These are phyloP conservation scores for Melitaea cinxia DNA, from an alignment of 1,140 invertebrate genomes.

Conservation along the genomic window DNA sequence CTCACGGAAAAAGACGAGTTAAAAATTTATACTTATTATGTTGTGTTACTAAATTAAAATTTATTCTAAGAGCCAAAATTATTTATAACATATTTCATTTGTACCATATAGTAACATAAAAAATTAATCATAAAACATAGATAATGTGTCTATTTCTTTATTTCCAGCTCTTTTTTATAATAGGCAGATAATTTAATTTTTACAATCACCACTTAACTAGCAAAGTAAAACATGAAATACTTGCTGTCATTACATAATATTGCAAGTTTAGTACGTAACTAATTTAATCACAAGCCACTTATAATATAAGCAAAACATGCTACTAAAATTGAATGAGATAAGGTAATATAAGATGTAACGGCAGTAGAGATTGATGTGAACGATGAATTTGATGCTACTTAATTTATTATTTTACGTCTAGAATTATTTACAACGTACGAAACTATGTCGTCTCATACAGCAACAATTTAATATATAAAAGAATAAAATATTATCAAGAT, in stretches of 20 bases:
- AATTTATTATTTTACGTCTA: constrained; percentile 27
- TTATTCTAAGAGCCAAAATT: no score
- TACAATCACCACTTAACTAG: constrained; percentile 4
- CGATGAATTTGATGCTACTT: constrained; percentile 28
- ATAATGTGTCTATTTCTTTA: not conserved
- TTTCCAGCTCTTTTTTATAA: constrained; percentile 1
- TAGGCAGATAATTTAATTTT: constrained; percentile 14
- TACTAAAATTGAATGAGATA: constrained; percentile 1
- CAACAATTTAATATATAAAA: constrained; percentile 27
- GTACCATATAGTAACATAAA: no score
- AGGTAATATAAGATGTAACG: constrained; percentile 4
- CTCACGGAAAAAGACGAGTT: no score
- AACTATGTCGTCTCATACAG: constrained; percentile 4
- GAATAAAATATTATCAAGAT: constrained; percentile 32
- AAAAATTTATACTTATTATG: no score
- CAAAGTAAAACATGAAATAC: constrained; percentile 17
- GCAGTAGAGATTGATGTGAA: constrained; percentile 20
- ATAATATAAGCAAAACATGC: constrained; percentile 6
- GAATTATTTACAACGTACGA: constrained; percentile 33
- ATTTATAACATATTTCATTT: no score
- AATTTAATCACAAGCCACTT: not conserved
- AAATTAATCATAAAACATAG: no score
- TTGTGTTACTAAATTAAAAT: no score
- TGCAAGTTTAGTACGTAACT: not conserved
- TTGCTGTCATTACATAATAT: constrained; percentile 10